A percentile compares a stretch with the other conserved stretches of the same genome.
Conservation (phyloP, 1,140 invertebrate species). For the Diuraphis noxia region DNA sequence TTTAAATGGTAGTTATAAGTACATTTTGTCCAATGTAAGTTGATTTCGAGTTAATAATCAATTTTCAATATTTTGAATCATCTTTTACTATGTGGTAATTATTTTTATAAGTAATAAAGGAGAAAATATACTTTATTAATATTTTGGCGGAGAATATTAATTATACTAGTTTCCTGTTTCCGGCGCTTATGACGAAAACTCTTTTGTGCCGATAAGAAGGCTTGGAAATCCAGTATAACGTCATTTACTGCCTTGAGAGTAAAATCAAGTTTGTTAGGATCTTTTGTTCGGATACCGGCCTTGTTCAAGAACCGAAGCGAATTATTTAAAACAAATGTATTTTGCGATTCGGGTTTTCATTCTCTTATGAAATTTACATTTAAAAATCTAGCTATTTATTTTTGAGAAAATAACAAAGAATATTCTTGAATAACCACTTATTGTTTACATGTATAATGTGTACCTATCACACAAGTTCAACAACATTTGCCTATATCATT, state of each 20-base stretch:
- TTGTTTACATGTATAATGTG: background rate
- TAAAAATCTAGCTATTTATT: background rate
- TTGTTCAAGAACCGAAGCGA: conserved; percentile 12
- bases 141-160: background rate
- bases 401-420: background rate
- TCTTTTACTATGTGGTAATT: background rate
- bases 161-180: conserved; percentile 10
- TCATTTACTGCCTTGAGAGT: conserved; percentile 20
- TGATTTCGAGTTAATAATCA: background rate
- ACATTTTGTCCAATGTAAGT: background rate
- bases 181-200: background rate
- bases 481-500: background rate
- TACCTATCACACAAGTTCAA: background rate
- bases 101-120: background rate
- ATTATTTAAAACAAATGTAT: conserved; percentile 19
- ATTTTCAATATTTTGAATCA: background rate
- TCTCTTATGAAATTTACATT: conserved; percentile 5
- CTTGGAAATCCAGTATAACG: background rate
- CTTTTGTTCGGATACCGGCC: background rate
- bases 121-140: background rate
- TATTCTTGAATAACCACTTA: background rate
- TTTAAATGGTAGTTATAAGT: background rate
- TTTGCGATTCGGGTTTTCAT: background rate
- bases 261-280: conserved; percentile 15
- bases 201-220: background rate